Evolutionary conservation across 2,888 invertebrate species (phyloP), one percentile per base, ranked within the genome.

Genomic region (Maniola hyperantus): DNA sequence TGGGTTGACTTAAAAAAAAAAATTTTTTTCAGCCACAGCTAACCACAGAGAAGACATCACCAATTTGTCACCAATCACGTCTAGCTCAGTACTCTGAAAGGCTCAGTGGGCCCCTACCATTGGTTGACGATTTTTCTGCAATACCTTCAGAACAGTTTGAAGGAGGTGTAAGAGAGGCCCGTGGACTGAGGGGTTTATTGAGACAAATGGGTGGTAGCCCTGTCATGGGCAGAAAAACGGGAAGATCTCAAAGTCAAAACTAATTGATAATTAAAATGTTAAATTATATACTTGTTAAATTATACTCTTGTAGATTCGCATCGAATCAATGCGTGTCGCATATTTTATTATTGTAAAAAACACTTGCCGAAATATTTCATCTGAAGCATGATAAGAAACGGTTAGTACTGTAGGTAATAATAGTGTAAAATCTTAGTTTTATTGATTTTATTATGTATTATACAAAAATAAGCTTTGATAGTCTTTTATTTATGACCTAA

Each of bases 91-190:
- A 83, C 94, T 90, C 91, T 0, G 92, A 92, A 66, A 83, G 89
- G 0, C 82, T 92, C 10, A 88, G 83, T 70, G 92, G 96, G 0
- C 96, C 97, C 0, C 85, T 95, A 7, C 97, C 97, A 66, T 93
- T 98, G 46, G 95, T 98, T 75, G 98, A 98, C 83, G 98, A 98
- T 86, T 98, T 98, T 89, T 97, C 96, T 80, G 96, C 97, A 26
- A 96, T 97, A 71, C 97, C 98, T 10, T 95, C 97, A 79, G 97
- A 95, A 81, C 94, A 94, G 26, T 79, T 93, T 5, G 96, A 95
- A 68, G 94, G 87, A 74, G 90, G 92, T 0, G 88, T 93, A 46
- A 84, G 93, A 5, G 96, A 96, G 84, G 95, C 96, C 0, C 95
- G 96, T 77, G 96, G 97, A 0, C 89, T 97, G 18, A 95, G 97